Conservation (phyloP, 2,797 vertebrate species). For the Molossus molossus region DNA sequence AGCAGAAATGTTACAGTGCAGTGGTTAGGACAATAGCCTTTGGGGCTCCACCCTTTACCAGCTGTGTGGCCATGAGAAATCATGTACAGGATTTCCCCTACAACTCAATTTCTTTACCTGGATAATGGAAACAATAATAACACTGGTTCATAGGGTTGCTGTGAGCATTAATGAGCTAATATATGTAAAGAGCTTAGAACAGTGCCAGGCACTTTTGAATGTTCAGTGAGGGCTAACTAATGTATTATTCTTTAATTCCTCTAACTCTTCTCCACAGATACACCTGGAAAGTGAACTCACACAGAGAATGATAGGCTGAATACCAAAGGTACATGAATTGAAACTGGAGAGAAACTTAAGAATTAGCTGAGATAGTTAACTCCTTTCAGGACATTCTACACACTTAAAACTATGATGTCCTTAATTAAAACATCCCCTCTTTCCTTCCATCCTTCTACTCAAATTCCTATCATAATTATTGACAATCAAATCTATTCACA, state of each 20-base stretch:
- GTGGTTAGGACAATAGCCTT: not conserved
- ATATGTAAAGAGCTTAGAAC: not conserved
- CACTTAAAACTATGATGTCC: not conserved
- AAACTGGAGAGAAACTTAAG: not conserved
- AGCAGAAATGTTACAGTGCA: not conserved
- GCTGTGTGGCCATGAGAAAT: not conserved
- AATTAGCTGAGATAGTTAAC: slow-evolving; percentile 5
- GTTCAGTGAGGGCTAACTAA: not conserved
- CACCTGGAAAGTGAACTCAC: not conserved
- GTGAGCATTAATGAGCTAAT: not conserved
- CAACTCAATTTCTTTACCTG: not conserved
- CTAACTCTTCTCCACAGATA: not conserved
- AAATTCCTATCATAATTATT: not conserved
- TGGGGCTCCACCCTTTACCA: not conserved
- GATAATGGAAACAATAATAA: not conserved
- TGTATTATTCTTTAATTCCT: not conserved
- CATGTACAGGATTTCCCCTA: not conserved
- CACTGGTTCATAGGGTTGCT: not conserved
- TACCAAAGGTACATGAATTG: not conserved
- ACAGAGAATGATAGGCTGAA: not conserved
- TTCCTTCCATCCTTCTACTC: not conserved
- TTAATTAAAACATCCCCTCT: not conserved
- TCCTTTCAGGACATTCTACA: not conserved
- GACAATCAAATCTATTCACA: not conserved
- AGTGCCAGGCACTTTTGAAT: not conserved